Conservation (phyloP, 2,888 invertebrate genomes). For the Seira ritae region DNA sequence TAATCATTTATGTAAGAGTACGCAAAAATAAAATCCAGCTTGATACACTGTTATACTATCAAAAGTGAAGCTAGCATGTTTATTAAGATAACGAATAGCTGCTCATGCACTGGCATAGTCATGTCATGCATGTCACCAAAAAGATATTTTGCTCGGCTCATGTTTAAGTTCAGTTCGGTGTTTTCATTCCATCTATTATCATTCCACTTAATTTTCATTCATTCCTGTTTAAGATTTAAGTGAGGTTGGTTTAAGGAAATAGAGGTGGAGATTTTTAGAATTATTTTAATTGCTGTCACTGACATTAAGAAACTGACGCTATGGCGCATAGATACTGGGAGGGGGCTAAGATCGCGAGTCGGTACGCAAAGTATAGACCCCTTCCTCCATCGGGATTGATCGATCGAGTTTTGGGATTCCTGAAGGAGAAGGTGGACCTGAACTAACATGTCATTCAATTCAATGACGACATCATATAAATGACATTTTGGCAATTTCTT, state of each 20-base stretch:
- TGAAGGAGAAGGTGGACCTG: constrained; percentile 72
- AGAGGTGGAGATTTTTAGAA: not conserved
- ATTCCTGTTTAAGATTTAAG: not conserved
- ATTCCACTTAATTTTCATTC: no score
- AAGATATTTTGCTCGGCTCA: not conserved
- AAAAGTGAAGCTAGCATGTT: no score
- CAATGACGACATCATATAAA: not conserved
- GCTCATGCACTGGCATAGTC: no score
- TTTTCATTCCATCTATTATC: not conserved
- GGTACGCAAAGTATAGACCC: constrained; percentile 72
- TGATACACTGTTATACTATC: no score
- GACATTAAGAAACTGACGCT: not conserved
- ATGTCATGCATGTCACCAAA: not conserved
- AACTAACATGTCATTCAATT: no score
- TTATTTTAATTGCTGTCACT: not conserved
- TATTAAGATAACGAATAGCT: no score
- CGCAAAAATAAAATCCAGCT: no score
- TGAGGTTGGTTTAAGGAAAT: not conserved
- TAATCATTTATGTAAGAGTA: no score
- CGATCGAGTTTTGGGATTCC: constrained; percentile 66
- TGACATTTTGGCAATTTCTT: no score
- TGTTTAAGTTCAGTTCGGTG: not conserved
- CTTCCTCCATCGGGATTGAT: constrained; percentile 69
- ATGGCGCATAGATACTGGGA: constrained; percentile 73
- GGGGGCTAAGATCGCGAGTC: constrained; percentile 68